phyloP scores from a whole-genome alignment of 1,140 invertebrate genomes.

The Bombus breviceps region DNA sequence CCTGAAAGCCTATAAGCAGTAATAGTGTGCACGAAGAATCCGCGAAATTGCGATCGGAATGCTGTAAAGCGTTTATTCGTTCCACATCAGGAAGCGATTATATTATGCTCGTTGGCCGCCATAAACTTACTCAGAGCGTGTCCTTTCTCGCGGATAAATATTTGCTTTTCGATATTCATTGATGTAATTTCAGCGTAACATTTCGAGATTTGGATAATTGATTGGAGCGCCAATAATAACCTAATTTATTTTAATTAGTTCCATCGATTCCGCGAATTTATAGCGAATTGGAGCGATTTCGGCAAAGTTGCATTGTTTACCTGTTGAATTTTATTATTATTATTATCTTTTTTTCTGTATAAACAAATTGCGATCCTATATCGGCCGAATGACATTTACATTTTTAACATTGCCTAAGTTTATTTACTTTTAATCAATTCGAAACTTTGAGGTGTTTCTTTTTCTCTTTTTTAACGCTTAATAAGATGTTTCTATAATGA shows the following conservation, averaged over 20 bases:
- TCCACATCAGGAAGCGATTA: conserved; percentile 18
- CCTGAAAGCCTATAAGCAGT: not conserved
- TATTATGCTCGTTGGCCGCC: conserved; percentile 7
- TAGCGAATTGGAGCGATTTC: not conserved
- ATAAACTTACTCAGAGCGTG: not conserved
- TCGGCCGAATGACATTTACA: not conserved
- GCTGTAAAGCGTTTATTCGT: conserved; percentile 34
- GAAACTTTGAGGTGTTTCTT: not conserved
- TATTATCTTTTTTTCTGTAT: not conserved
- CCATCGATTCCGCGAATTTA: not conserved
- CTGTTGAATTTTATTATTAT: not conserved
- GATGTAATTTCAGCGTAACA: not conserved
- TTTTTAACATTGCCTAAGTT: not conserved
- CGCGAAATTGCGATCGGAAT: conserved; percentile 39
- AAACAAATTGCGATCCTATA: too few species aligned
- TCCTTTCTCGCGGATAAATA: conserved; percentile 34
- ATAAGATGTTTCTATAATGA: too few species aligned
- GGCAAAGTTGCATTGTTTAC: not conserved
- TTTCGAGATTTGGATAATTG: not conserved
- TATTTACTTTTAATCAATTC: not conserved
- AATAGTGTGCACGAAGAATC: not conserved
- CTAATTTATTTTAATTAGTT: not conserved
- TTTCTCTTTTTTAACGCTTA: too few species aligned
- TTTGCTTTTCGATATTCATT: not conserved
- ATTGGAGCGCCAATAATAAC: not conserved